A percentile compares a stretch with the other conserved stretches of the same genome.
Evolutionary conservation across 2,888 invertebrate species (phyloP).

Genomic region (Liodrosophila aerea): DNA sequence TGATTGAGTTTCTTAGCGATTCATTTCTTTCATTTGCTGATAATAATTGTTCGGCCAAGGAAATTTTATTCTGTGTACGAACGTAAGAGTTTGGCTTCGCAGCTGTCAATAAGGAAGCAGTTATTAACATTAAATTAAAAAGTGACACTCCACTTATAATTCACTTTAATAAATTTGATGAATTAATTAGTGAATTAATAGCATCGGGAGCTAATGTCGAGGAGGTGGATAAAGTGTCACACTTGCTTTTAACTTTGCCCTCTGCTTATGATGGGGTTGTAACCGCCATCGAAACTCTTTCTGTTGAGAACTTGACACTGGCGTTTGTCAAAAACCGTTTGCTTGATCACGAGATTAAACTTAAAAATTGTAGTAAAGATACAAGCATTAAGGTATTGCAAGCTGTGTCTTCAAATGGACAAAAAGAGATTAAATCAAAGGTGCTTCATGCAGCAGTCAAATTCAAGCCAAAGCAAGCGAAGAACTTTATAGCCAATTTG

Average conservation of each 20-base stretch:
- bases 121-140: neutral
- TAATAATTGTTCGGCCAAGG: neutral
- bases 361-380: slow-evolving; percentile 15
- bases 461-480: neutral
- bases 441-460: neutral
- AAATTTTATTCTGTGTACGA: slow-evolving; percentile 10
- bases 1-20: slow-evolving; percentile 3
- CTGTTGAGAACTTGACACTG: slow-evolving; percentile 12
- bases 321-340: slow-evolving; percentile 29
- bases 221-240: neutral
- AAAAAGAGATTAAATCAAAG: neutral
- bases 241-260: slow-evolving; percentile 17
- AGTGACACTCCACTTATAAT: neutral
- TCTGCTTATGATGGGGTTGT: slow-evolving; percentile 23
- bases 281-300: slow-evolving; percentile 22
- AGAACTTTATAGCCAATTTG: slow-evolving; percentile 1
- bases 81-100: neutral
- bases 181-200: slow-evolving; percentile 1
- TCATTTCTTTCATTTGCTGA: slow-evolving; percentile 4
- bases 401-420: neutral
- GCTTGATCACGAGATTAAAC: slow-evolving; percentile 24
- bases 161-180: slow-evolving; percentile 6
- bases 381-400: slow-evolving; percentile 9
- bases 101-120: neutral
- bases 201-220: slow-evolving; percentile 4